These are phyloP conservation scores for Siniperca undulata DNA, from an alignment of 2,797 vertebrate genomes.

Conservation along the genomic window DNA sequence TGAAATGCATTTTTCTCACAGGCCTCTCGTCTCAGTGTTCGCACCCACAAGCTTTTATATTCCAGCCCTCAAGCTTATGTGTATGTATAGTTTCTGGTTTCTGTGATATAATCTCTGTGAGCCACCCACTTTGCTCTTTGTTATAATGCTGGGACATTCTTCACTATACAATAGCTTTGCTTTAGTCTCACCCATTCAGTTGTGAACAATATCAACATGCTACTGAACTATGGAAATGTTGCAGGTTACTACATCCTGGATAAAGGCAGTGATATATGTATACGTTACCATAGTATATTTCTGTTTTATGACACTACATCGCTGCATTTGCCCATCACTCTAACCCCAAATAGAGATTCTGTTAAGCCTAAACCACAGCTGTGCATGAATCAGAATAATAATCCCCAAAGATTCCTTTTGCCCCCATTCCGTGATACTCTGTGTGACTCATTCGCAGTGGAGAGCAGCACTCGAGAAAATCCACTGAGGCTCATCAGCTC, in stretches of 20 bases:
- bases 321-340: slow-evolving; percentile 32
- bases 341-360: slow-evolving; percentile 63
- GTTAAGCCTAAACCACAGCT: slow-evolving; percentile 77
- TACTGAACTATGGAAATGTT: slow-evolving; percentile 18
- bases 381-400: slow-evolving; percentile 80
- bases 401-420: slow-evolving; percentile 77
- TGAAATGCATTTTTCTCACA: slow-evolving; percentile 81
- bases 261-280: neutral
- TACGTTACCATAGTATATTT: neutral
- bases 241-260: slow-evolving; percentile 18
- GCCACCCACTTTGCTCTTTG: slow-evolving; percentile 71
- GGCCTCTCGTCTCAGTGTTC: slow-evolving; percentile 72
- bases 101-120: slow-evolving; percentile 65
- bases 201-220: slow-evolving; percentile 35
- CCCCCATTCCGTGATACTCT: slow-evolving; percentile 71
- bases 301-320: slow-evolving; percentile 28
- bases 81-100: slow-evolving; percentile 56
- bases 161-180: slow-evolving; percentile 46
- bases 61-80: slow-evolving; percentile 48
- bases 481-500: slow-evolving; percentile 72
- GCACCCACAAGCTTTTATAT: slow-evolving; percentile 75
- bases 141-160: slow-evolving; percentile 46
- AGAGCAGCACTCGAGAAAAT: slow-evolving; percentile 71
- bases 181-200: slow-evolving; percentile 46
- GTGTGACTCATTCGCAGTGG: slow-evolving; percentile 73